phyloP scores from a whole-genome alignment of 2,113 vertebrate species.

The Bostrychus sinensis region DNA sequence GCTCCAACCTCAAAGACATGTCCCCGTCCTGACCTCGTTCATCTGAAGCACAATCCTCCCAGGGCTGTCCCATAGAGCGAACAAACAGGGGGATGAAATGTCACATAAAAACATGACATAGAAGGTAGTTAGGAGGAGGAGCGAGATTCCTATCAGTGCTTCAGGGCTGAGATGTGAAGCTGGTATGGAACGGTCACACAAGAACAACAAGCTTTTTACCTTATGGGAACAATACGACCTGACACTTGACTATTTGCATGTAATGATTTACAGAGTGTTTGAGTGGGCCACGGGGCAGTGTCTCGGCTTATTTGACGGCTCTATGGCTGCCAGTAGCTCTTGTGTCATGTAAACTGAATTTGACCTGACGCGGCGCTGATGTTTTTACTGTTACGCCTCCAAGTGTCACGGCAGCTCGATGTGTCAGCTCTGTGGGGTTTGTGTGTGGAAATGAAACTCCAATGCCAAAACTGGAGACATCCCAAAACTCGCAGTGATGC shows the following conservation, averaged over 20 bases:
- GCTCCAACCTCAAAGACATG: constrained; percentile 3
- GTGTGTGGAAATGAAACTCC: constrained; percentile 33
- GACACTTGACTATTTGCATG: constrained; percentile 54
- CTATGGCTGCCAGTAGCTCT: constrained; percentile 56
- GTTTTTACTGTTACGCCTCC: constrained; percentile 62
- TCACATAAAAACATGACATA: constrained; percentile 41
- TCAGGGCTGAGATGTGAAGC: constrained; percentile 13
- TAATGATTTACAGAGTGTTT: constrained; percentile 67
- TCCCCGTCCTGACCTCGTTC: constrained; percentile 12
- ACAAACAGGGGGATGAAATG: constrained; percentile 37
- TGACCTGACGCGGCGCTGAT: constrained; percentile 66
- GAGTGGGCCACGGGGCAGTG: constrained; percentile 46
- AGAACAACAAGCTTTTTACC: constrained; percentile 54
- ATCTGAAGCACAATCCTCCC: constrained; percentile 39
- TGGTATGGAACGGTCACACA: constrained; percentile 38
- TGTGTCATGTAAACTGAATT: constrained; percentile 73
- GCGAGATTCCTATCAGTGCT: constrained; percentile 50
- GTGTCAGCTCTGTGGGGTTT: constrained; percentile 32
- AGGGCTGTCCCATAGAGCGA: constrained; percentile 49
- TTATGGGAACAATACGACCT: constrained; percentile 48
- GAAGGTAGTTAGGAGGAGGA: constrained; percentile 41
- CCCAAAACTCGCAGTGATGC: constrained; percentile 7
- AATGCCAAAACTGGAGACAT: constrained; percentile 39
- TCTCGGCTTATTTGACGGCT: constrained; percentile 49
- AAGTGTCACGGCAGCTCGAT: constrained; percentile 50